Evolutionary conservation across 2,888 invertebrate genomes (phyloP).

Genomic region (Synanthedon formicaeformis): DNA sequence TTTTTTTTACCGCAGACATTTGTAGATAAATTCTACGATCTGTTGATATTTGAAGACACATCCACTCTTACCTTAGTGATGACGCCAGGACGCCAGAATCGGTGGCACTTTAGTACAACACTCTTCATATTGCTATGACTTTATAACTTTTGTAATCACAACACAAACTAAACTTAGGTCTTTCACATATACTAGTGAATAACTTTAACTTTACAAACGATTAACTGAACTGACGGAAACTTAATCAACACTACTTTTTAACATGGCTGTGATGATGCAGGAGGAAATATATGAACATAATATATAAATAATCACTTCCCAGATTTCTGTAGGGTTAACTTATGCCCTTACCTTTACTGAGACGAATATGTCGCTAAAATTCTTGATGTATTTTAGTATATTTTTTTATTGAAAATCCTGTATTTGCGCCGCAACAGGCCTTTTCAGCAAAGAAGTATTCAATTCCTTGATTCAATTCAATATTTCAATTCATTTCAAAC

Average conservation of each 20-base stretch:
- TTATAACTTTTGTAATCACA: constrained; percentile 62
- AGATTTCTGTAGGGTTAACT: constrained; percentile 62
- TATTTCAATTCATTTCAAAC: too few relatives aligned
- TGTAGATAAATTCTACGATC: constrained; percentile 51
- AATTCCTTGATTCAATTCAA: too few relatives aligned
- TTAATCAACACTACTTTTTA: constrained; percentile 65
- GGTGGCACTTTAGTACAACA: constrained; percentile 64
- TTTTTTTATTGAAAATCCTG: constrained; percentile 42
- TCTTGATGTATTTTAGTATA: constrained; percentile 50
- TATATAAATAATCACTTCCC: constrained; percentile 63
- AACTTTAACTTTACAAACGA: constrained; percentile 59
- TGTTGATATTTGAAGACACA: constrained; percentile 66
- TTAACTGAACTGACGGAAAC: constrained; percentile 65
- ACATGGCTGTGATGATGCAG: constrained; percentile 70
- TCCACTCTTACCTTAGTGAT: constrained; percentile 68
- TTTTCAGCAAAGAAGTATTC: constrained; percentile 5
- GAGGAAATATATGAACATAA: constrained; percentile 67
- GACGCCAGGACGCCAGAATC: constrained; percentile 66
- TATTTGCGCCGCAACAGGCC: constrained; percentile 53
- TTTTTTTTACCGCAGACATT: not conserved
- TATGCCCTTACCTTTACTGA: constrained; percentile 69
- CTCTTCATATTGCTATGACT: constrained; percentile 66
- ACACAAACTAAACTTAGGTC: constrained; percentile 67
- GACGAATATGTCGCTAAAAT: constrained; percentile 59
- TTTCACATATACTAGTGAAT: constrained; percentile 67